phyloP scores from a whole-genome alignment of 2,888 invertebrate genomes.

The Eilema griseolum region DNA sequence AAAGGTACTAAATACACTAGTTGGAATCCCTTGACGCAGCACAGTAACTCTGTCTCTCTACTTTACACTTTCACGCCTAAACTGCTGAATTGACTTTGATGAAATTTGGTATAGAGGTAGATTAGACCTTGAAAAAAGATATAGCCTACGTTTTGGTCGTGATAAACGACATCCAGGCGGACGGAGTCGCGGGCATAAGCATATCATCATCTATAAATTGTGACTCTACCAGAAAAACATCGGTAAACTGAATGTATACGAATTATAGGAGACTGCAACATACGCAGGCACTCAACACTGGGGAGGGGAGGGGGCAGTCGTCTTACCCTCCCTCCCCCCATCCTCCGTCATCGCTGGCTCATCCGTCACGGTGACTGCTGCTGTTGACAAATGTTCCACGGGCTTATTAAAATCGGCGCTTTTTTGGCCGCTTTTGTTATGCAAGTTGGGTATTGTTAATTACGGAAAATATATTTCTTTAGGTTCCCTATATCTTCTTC shows the following conservation, averaged over 20 bases:
- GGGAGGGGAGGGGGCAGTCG: conserved; percentile 13
- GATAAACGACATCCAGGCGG: no score
- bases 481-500: background rate
- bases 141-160: no score
- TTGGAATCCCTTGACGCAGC: no score
- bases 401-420: conserved; percentile 64
- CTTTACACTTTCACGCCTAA: no score
- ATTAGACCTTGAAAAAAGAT: no score
- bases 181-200: no score
- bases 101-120: no score
- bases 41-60: no score
- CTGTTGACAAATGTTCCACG: conserved; percentile 72
- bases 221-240: background rate
- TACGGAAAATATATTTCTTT: conserved; percentile 11
- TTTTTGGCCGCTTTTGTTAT: conserved; percentile 44
- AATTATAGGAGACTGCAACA: conserved; percentile 36
- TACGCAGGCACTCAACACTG: conserved; percentile 36
- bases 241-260: background rate
- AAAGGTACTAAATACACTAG: no score
- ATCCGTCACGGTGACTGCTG: conserved; percentile 75
- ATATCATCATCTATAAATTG: background rate
- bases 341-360: conserved; percentile 62
- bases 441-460: conserved; percentile 8
- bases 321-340: conserved; percentile 34
- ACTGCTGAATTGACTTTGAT: no score